Conservation (phyloP, 2,113 vertebrate species). For the Xiphophorus hellerii region DNA sequence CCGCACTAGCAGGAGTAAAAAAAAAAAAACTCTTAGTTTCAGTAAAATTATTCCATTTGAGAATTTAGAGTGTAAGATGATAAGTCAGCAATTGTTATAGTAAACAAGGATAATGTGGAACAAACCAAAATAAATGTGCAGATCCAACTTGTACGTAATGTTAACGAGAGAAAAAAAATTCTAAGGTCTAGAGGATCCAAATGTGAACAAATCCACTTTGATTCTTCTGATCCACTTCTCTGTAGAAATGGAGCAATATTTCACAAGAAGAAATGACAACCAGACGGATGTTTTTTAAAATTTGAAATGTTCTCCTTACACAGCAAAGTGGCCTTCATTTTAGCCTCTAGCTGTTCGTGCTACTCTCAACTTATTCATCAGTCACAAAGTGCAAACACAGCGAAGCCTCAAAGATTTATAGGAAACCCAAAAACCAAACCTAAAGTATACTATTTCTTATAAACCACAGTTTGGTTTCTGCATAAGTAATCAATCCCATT, state of each 20-base stretch:
- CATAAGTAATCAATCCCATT: constrained; percentile 49
- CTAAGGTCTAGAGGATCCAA: background rate
- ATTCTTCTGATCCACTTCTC: background rate
- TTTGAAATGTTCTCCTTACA: background rate
- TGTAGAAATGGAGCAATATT: background rate
- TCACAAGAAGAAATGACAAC: background rate
- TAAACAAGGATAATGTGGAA: too few relatives aligned
- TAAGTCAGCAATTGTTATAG: too few relatives aligned
- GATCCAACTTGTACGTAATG: too few relatives aligned
- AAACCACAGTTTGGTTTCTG: constrained; percentile 39
- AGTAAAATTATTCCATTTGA: background rate
- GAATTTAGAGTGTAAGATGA: background rate
- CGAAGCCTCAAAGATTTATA: constrained; percentile 24
- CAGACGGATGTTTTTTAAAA: background rate
- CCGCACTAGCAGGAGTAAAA: background rate
- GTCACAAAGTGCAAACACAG: constrained; percentile 25
- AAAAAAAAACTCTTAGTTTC: background rate
- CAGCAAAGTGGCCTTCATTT: background rate
- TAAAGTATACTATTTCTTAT: constrained; percentile 16
- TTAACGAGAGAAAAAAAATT: too few relatives aligned
- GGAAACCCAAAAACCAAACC: constrained; percentile 41
- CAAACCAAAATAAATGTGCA: too few relatives aligned
- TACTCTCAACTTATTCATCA: constrained; percentile 20
- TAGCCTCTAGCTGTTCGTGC: background rate
- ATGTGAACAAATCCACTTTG: background rate